Base-by-base conservation (phyloP, 2,113 vertebrate genomes). In the Panthera leo region DNA sequence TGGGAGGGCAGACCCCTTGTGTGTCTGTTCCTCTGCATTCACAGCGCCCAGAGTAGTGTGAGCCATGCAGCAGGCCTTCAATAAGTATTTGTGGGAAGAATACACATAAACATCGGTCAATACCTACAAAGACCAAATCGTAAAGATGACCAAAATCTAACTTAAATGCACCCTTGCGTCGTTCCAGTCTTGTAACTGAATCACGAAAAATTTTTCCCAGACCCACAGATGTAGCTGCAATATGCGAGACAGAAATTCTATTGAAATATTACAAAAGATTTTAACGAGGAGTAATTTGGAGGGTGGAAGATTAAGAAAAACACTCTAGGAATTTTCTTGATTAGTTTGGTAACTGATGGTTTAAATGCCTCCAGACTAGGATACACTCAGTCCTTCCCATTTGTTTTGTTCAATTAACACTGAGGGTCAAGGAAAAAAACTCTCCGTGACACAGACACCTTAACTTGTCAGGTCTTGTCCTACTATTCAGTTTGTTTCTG, bases 371-470 rank as follows among this genome's bases (percentile, higher is more conserved):
- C 82, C 80, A 70, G 65, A 89, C 12, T 48, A 89, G 82, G 94
- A 96, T 88, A 94, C 96, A 7, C 55, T 97, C 51, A 12, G 45
- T 92, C 88, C 82, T 8, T 94, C 61, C 70, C 61, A 63, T 85
- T 98, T 90, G 85, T 95, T 98, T 97, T 97, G 96, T 83, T 80
- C 42, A 70, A 83, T 42, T 29, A 3, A 31, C 75, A 94, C 42
- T 61, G 53, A 93, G 91, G n/a, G 89, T 89, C 86, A 92, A 89
- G 91, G 36, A 63, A 97, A 92, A 91, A 97, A 97, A 94, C 15
- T 83, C 95, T 90, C 68, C 34, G 19, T 5, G 42, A 80, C 7
- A 2, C 10, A 4, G 42, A 63, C 10, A 73, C 45, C n/a, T 27
- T 42, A 51, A 61, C 4, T 19, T 55, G 39, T 70, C 75, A 18